A percentile compares a stretch with the other conserved stretches of the same genome.
Evolutionary conservation across 2,113 vertebrate species (phyloP).

Genomic region (Ceuthmochares aereus): DNA sequence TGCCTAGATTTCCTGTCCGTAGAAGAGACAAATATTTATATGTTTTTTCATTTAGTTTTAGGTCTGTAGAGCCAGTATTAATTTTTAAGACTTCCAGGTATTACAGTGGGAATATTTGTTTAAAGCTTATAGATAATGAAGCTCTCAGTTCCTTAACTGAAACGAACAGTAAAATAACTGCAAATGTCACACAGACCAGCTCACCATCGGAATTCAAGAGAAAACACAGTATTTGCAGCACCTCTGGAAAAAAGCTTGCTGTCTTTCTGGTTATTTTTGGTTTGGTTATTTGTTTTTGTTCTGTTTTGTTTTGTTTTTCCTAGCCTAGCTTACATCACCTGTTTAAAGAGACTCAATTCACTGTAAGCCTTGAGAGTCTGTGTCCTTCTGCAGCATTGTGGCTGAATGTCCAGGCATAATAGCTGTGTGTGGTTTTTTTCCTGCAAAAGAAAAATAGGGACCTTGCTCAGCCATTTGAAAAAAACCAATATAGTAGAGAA

Average conservation of each 20-base stretch:
- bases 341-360: neutral
- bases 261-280: neutral
- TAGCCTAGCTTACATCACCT: neutral
- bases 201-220: neutral
- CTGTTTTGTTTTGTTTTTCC: neutral
- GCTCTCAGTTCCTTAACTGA: neutral
- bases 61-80: neutral
- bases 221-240: neutral
- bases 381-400: neutral
- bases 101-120: neutral
- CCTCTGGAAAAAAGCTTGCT: neutral
- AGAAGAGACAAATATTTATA: neutral
- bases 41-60: neutral
- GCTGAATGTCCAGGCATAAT: neutral
- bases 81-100: neutral
- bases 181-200: neutral
- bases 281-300: too few relatives aligned
- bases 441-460: neutral
- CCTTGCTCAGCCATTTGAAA: neutral
- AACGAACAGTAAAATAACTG: neutral
- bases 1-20: neutral
- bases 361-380: neutral
- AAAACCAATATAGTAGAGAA: neutral
- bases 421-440: neutral
- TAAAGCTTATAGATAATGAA: neutral